These are phyloP conservation scores for Lasioglossum albipes DNA, from an alignment of 1,140 invertebrate genomes.

Conservation along the genomic window DNA sequence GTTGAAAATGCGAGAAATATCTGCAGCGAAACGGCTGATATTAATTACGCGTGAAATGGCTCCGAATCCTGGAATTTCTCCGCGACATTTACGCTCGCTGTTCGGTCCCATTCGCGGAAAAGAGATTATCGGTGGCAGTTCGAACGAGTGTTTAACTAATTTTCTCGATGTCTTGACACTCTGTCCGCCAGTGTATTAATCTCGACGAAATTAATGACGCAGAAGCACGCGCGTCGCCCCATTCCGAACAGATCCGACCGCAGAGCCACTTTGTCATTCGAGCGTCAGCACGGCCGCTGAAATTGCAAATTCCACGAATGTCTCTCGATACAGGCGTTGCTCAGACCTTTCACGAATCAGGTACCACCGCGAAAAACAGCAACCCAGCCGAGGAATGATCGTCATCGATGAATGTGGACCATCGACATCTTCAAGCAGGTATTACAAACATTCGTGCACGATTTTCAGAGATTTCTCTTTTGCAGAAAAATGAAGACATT, in stretches of 20 bases:
- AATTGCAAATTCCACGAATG: slow-evolving; percentile 1
- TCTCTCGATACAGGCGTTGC: background rate
- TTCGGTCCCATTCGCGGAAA: no score
- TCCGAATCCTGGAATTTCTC: no score
- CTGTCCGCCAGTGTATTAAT: background rate
- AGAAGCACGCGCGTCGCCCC: background rate
- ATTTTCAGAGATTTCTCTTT: no score
- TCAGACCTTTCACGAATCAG: background rate
- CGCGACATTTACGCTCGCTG: no score
- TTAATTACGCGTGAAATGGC: no score
- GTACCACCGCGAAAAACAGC: background rate
- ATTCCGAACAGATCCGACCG: background rate
- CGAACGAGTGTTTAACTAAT: background rate
- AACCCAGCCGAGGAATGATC: background rate
- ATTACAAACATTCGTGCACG: no score
- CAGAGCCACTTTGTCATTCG: slow-evolving; percentile 2
- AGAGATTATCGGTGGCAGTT: background rate
- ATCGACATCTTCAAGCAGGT: no score
- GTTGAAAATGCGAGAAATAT: no score
- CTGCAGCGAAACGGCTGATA: no score
- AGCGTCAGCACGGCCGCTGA: background rate
- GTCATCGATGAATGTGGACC: background rate
- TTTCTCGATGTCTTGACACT: background rate
- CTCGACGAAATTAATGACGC: slow-evolving; percentile 1
- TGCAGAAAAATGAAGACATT: no score